Evolutionary conservation across 2,888 invertebrate genomes (phyloP).

Genomic region (Nomada fabriciana): DNA sequence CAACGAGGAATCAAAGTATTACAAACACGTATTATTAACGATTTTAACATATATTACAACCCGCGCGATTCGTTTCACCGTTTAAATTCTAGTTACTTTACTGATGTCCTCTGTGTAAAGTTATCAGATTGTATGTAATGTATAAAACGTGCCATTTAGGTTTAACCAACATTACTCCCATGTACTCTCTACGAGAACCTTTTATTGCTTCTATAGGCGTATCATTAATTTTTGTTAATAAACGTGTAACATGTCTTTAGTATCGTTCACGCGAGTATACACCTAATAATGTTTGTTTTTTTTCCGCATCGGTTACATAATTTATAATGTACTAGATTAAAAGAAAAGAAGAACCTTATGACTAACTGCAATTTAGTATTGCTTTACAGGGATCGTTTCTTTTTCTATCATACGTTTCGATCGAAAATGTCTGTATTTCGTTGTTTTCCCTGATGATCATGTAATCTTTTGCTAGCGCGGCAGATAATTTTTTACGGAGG

Average conservation of each 20-base stretch:
- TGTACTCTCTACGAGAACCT: slow-evolving; percentile 32
- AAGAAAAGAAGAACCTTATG: slow-evolving; percentile 3
- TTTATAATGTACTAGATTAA: slow-evolving; percentile 11
- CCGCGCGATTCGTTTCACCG: slow-evolving; percentile 53
- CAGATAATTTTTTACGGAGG: slow-evolving; percentile 29
- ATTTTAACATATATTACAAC: slow-evolving; percentile 51
- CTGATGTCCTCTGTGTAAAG: slow-evolving; percentile 54
- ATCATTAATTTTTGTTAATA: slow-evolving; percentile 50
- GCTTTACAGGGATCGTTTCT: slow-evolving; percentile 11
- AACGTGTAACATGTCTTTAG: slow-evolving; percentile 57
- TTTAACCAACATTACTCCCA: slow-evolving; percentile 58
- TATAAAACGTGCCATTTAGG: slow-evolving; percentile 80
- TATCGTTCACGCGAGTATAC: slow-evolving; percentile 19
- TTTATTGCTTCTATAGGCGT: slow-evolving; percentile 45
- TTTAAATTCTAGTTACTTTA: slow-evolving; percentile 55
- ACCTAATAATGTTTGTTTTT: slow-evolving; percentile 10
- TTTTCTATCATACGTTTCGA: slow-evolving; percentile 7
- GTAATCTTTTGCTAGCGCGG: neutral
- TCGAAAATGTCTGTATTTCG: slow-evolving; percentile 16
- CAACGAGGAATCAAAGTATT: slow-evolving; percentile 72
- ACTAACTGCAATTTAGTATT: slow-evolving; percentile 35
- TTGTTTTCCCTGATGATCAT: slow-evolving; percentile 12
- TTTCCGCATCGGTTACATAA: slow-evolving; percentile 26
- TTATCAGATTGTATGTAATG: slow-evolving; percentile 71
- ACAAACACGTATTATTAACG: slow-evolving; percentile 76